Evolutionary conservation across 2,797 vertebrate genomes (phyloP).

Genomic region (Picus viridis): DNA sequence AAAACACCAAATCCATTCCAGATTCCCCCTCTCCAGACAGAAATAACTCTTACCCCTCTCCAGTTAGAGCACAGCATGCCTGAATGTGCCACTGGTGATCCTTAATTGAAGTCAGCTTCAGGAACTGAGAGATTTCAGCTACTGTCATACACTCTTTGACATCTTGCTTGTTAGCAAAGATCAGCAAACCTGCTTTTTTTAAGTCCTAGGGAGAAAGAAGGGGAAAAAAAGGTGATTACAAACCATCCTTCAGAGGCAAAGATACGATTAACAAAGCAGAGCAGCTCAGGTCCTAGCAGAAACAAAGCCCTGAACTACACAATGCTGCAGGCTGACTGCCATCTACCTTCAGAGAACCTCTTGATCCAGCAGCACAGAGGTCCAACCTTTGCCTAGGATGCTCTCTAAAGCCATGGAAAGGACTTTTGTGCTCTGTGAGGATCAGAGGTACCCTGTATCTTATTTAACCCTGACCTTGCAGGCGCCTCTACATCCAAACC

Average conservation of each 20-base stretch:
- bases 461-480: not conserved
- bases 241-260: not conserved
- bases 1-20: not conserved
- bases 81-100: conserved; percentile 99
- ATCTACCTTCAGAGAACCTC: not conserved
- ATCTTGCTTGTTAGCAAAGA: conserved; percentile 99
- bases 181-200: conserved; percentile 93
- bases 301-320: not conserved
- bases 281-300: not conserved
- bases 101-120: conserved; percentile 96
- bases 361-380: not conserved
- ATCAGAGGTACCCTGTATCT: not conserved
- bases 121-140: conserved; percentile 97
- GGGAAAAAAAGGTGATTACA: not conserved
- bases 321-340: not conserved
- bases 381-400: not conserved
- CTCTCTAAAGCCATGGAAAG: fast-evolving
- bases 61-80: conserved; percentile 97
- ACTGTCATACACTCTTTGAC: conserved; percentile 98
- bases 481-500: fast-evolving
- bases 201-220: conserved; percentile 83
- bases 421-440: fast-evolving
- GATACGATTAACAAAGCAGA: not conserved
- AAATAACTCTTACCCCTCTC: conserved; percentile 89
- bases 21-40: not conserved